These are phyloP conservation scores for Passer domesticus DNA, from an alignment of 2,113 vertebrate species.

Conservation along the genomic window DNA sequence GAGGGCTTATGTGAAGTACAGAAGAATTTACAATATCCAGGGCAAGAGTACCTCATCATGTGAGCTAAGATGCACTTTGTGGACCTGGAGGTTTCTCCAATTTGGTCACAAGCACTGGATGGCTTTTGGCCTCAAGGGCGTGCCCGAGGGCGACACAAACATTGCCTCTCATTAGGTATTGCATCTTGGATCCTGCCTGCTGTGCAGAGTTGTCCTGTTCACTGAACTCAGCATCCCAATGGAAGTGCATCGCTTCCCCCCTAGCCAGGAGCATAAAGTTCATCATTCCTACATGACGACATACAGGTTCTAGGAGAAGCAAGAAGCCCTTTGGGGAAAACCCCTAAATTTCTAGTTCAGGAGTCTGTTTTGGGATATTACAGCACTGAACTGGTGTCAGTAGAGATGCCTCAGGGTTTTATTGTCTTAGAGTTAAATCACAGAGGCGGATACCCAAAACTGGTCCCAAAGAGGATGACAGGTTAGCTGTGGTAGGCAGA, in stretches of 20 bases:
- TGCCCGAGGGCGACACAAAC: not conserved
- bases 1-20: not conserved
- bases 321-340: not conserved
- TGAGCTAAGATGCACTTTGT: not conserved
- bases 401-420: not conserved
- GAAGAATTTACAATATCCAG: not conserved
- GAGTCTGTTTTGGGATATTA: not conserved
- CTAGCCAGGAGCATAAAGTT: not conserved
- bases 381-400: not conserved
- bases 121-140: not conserved
- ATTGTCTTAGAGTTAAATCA: not conserved
- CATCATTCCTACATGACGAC: fast-evolving
- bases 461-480: not conserved
- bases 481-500: not conserved
- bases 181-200: not conserved
- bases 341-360: not conserved
- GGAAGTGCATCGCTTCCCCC: not conserved
- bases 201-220: not conserved
- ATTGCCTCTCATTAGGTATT: not conserved
- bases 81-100: not conserved
- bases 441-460: not conserved
- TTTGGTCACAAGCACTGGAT: not conserved
- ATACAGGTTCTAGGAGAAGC: not conserved
- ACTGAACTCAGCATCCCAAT: not conserved
- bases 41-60: not conserved